Conservation (phyloP, 2,888 invertebrate species). For the Aelia acuminata region DNA sequence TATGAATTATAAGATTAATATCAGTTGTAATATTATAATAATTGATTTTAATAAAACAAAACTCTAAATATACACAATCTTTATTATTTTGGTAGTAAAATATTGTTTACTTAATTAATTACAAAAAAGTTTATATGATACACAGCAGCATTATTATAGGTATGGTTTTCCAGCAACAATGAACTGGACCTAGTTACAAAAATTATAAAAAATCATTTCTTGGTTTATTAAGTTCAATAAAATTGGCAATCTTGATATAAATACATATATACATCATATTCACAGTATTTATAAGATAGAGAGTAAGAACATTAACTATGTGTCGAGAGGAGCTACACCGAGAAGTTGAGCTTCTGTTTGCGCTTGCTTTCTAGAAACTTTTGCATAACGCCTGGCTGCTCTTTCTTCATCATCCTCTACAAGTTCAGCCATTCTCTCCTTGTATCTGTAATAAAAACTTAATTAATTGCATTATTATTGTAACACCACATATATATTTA, state of each 20-base stretch:
- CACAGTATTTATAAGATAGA: not conserved
- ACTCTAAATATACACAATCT: not conserved
- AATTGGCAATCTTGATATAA: not conserved
- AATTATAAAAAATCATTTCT: not conserved
- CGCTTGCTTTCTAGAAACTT: constrained; percentile 66
- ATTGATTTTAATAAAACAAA: not conserved
- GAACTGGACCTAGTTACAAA: not conserved
- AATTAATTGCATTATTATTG: constrained; percentile 58
- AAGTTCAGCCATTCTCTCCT: constrained; percentile 83
- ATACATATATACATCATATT: constrained; percentile 32
- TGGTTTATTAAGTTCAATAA: not conserved
- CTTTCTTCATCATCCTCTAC: constrained; percentile 81
- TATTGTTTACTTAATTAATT: not conserved
- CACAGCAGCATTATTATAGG: not conserved
- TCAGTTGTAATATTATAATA: too few species aligned
- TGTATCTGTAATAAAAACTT: constrained; percentile 77
- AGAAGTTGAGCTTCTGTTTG: constrained; percentile 56
- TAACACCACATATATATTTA: constrained; percentile 44
- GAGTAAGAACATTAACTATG: not conserved
- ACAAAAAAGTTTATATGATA: not conserved
- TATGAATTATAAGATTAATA: too few species aligned
- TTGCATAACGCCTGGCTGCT: constrained; percentile 70
- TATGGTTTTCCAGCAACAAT: not conserved
- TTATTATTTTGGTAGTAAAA: not conserved
- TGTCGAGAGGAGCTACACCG: constrained; percentile 53